Evolutionary conservation across 2,113 vertebrate species (phyloP), one percentile per base, ranked within the genome.

Genomic region (Heterotilapia buettikoferi): DNA sequence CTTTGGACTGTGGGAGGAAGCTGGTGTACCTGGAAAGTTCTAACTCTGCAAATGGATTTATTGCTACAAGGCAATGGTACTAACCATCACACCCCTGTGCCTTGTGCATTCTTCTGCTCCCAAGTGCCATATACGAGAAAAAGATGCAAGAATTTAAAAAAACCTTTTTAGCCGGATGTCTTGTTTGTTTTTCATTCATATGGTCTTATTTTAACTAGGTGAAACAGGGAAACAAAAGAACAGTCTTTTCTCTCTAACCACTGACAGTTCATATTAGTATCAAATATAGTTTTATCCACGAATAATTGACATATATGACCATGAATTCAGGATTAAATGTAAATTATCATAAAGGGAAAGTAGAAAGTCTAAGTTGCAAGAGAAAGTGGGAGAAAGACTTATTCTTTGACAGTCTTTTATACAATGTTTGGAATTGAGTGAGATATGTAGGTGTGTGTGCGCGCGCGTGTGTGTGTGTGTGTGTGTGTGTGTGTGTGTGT

Each of bases 381-480:
- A 16, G 31, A 66, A 84, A 18, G 29, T 59, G 56, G 80, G 47
- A 38, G 82, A 61, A 9, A 52, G 61, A 50, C 13, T 24, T 10
- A 13, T 79, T 16, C 21, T 36, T 68, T 68, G 68, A 85, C 79
- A 78, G 78, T 79, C 38, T 59, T 84, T 89, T 63, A 92, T 54
- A 84, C 66, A 86, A 56, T 71, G 82, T 91, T 79, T 87, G 87
- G 43, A 47, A 90, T n/a, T 24, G 79, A 85, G 71, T 33, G 84
- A 73, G 78, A 80, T 5, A 33, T 9, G 18, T 12, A 18, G 12
- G 50, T 5, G 9, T 5, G 63, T 0, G 19, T 19, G 57, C 0
- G 85, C 9, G 24, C 50, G 50, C 18, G 29, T 40, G 76, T 87
- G 16, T 24, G 11, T 80, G 86, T 3, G 31, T 80, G 40, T 0